phyloP scores from a whole-genome alignment of 30 jellyfish, hydroid and myxozoan species.

The Rhopilema esculentum region DNA sequence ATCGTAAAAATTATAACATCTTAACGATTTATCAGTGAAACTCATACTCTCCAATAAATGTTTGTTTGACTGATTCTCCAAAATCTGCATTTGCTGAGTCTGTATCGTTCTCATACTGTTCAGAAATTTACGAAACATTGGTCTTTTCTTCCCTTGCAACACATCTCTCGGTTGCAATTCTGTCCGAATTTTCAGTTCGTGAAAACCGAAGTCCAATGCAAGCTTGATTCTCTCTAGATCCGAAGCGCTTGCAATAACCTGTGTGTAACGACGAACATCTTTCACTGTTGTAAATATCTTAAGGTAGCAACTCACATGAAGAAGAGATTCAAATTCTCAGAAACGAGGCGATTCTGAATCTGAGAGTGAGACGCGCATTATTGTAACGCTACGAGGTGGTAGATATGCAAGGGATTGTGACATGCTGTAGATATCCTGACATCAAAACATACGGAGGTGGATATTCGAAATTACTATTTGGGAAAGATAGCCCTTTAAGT shows the following conservation, averaged over 20 bases:
- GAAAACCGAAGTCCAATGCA: slow-evolving; percentile 52
- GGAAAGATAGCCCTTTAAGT: no score
- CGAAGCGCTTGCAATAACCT: slow-evolving; percentile 57
- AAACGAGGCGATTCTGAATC: no score
- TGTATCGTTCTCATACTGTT: slow-evolving; percentile 19
- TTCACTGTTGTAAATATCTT: background rate
- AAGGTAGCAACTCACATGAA: background rate
- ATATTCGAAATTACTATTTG: no score
- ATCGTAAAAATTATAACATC: background rate
- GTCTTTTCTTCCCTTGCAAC: slow-evolving; percentile 14
- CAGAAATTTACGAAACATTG: slow-evolving; percentile 33
- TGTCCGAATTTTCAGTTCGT: slow-evolving; percentile 48
- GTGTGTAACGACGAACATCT: background rate
- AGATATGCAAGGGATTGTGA: no score
- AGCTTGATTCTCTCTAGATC: slow-evolving; percentile 53
- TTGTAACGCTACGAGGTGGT: no score
- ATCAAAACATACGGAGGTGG: no score
- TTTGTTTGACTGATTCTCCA: background rate
- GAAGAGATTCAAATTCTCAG: background rate
- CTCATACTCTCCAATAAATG: slow-evolving; percentile 4
- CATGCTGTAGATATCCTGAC: no score
- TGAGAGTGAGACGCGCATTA: no score
- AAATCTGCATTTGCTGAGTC: slow-evolving; percentile 13
- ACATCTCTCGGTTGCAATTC: slow-evolving; percentile 40
- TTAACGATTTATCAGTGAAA: background rate